Base-by-base conservation (phyloP, 2,113 vertebrate species). In the Nettapus auritus region DNA sequence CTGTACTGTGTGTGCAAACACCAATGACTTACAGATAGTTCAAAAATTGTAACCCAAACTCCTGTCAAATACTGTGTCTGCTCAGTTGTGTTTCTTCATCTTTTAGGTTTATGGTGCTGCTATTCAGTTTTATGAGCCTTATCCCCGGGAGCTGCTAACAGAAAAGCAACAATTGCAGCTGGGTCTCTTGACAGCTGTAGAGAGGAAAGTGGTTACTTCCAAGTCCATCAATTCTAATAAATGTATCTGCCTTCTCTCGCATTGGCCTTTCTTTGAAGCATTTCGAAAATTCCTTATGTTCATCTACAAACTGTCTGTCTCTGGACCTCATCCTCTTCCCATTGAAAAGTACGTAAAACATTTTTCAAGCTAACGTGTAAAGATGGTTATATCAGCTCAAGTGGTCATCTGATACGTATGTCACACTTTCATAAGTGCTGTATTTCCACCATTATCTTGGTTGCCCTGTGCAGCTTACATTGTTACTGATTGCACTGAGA, bases 271-370 rank as follows among this genome's bases (percentile, higher is more conserved):
- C 98, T 99, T 99, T 89, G 98, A 99, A 71, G 98, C 99, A 87
- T 99, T 99, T 97, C 96, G 98, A 97, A 99, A 99, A 96, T 99
- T 99, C 98, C 99, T 99, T 74, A 98, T 99, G 98, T 99, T 99
- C 98, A 98, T 99, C 89, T 99, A 99, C 98, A 99, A 99, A 95
- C 98, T 99, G 23, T 99, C 99, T 19, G 98, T 99, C 91, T 99
- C 99, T 57, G 99, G 99, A 75, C 98, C 99, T n/a, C 99, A 99
- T 97, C 98, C 98, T 53, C 98, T 99, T 97, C 99, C 99, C 26
- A 99, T 99, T 97, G 99, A 99, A 96, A 99, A 99, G 99, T 99
- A 99, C 9, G 98, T 98, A 88, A 95, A 74, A 78, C 11, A 13
- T 84, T 50, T 91, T 85, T 52, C 56, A 53, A 42, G 20, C 44